Percentiles rank a stretch among this genome's conserved stretches.
These are phyloP conservation scores for Heliconius hermathena DNA, from an alignment of 1,140 invertebrate genomes.

Conservation along the genomic window DNA sequence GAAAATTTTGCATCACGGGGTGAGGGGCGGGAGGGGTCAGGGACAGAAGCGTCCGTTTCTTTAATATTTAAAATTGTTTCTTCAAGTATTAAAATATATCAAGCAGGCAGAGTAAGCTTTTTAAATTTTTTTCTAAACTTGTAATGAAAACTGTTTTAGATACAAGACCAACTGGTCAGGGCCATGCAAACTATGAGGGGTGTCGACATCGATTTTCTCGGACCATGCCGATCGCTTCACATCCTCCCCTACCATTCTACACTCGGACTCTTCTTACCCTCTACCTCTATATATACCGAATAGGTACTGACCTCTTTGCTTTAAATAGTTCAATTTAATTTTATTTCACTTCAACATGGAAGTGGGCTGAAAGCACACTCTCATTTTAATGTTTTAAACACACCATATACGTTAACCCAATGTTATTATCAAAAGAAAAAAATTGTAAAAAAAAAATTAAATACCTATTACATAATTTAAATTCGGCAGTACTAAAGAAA, in stretches of 20 bases:
- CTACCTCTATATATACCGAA: constrained; percentile 39
- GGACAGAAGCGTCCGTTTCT: constrained; percentile 42
- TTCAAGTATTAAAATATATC: neutral
- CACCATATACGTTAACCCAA: neutral
- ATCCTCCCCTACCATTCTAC: constrained; percentile 66
- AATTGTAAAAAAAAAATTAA: too few relatives aligned
- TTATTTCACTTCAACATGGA: neutral
- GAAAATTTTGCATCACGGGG: constrained; percentile 65
- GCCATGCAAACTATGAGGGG: constrained; percentile 79
- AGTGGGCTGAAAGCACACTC: neutral
- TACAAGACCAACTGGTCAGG: constrained; percentile 30
- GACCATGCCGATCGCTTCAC: constrained; percentile 73
- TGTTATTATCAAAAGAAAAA: too few relatives aligned
- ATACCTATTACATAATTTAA: too few relatives aligned
- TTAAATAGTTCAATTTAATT: constrained; percentile 40
- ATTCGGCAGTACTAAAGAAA: too few relatives aligned
- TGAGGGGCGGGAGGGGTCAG: constrained; percentile 22
- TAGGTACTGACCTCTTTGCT: constrained; percentile 35
- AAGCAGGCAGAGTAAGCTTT: neutral
- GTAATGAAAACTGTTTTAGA: constrained; percentile 22
- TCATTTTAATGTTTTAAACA: neutral
- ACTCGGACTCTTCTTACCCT: constrained; percentile 57
- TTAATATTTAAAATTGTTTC: constrained; percentile 46
- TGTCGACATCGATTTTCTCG: constrained; percentile 75
- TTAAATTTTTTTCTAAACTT: neutral